phyloP scores from a whole-genome alignment of 1,140 invertebrate genomes.

The Lamellibrachia luymesi region DNA sequence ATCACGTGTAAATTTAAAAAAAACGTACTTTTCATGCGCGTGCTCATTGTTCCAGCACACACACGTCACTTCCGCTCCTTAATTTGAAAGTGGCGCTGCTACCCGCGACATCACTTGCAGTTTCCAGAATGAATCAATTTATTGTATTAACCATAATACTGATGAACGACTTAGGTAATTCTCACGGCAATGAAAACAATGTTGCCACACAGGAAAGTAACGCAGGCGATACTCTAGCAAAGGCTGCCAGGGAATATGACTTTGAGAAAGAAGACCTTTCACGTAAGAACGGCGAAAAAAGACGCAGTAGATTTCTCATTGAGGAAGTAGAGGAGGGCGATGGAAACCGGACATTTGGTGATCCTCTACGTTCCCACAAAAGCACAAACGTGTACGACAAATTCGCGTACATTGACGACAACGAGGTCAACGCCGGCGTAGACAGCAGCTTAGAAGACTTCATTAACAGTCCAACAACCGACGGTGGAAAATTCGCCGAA shows the following conservation, averaged over 20 bases:
- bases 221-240: not conserved
- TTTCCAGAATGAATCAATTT: not conserved
- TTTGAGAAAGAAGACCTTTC: not conserved
- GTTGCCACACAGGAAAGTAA: not conserved
- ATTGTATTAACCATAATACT: not conserved
- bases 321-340: not conserved
- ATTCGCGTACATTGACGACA: not conserved
- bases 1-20: too few relatives aligned
- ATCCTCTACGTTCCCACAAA: not conserved
- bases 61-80: not conserved
- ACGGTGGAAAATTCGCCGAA: not conserved
- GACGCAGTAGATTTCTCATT: not conserved
- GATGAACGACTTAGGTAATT: not conserved
- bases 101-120: not conserved
- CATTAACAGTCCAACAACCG: not conserved
- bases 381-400: not conserved
- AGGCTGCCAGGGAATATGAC: not conserved
- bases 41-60: not conserved
- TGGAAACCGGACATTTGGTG: not conserved
- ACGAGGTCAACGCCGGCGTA: not conserved
- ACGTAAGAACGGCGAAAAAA: not conserved
- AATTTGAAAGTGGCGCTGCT: slow-evolving; percentile 4
- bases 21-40: not conserved
- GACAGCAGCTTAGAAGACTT: not conserved
- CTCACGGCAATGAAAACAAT: not conserved